Percentiles rank a stretch among this genome's conserved stretches.
These are phyloP conservation scores for Sminthurinus aureus DNA, from an alignment of 2,888 invertebrate species.

Conservation along the genomic window DNA sequence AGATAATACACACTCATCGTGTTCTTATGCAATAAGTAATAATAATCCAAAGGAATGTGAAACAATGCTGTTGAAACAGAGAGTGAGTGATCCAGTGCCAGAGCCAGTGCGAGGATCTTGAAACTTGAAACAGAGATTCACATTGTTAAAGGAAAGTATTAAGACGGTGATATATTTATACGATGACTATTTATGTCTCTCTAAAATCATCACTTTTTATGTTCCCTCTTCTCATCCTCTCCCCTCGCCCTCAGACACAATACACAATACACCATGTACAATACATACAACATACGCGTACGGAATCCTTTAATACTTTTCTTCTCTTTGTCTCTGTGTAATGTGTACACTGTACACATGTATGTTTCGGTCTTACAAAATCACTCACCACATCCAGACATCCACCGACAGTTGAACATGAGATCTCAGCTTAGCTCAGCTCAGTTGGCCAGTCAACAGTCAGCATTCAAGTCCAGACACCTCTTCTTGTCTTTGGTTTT, in stretches of 20 bases:
- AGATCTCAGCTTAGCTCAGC: too few species aligned
- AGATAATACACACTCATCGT: not conserved
- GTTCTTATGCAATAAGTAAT: not conserved
- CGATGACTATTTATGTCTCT: constrained; percentile 44
- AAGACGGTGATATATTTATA: constrained; percentile 8
- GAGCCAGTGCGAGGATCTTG: too few species aligned
- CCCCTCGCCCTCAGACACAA: not conserved
- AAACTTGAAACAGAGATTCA: not conserved
- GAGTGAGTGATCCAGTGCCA: not conserved
- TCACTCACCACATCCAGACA: not conserved
- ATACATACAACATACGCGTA: not conserved
- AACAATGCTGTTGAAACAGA: not conserved
- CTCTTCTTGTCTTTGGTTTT: too few species aligned
- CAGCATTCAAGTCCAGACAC: too few species aligned
- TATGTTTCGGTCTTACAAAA: not conserved
- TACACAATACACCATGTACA: too few species aligned
- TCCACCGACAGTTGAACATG: not conserved
- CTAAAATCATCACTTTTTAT: constrained; percentile 25
- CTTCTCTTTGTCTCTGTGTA: not conserved
- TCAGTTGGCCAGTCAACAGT: too few species aligned
- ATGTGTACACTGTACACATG: too few species aligned
- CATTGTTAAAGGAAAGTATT: constrained; percentile 15
- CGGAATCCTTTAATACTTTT: not conserved
- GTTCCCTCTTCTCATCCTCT: not conserved
- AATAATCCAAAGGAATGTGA: constrained; percentile 13